These are phyloP conservation scores for Magallana angulata DNA, from an alignment of 1,140 invertebrate species.

Conservation along the genomic window DNA sequence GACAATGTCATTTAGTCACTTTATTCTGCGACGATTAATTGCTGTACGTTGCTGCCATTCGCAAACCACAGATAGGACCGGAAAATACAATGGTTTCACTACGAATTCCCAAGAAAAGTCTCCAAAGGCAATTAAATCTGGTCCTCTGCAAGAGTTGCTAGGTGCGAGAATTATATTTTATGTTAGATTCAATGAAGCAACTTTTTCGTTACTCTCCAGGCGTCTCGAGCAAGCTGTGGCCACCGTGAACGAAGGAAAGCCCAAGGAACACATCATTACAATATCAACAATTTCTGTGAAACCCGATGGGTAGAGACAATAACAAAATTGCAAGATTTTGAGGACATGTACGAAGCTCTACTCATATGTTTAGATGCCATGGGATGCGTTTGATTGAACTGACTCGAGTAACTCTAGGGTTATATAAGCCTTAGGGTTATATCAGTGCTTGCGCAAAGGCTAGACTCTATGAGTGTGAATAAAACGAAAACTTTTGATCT, in stretches of 20 bases:
- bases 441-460: too few relatives aligned
- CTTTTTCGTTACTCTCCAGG: constrained; percentile 53
- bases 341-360: constrained; percentile 50
- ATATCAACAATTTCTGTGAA: constrained; percentile 49
- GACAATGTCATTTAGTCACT: constrained; percentile 50
- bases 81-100: constrained; percentile 49
- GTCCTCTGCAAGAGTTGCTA: constrained; percentile 55
- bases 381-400: too few relatives aligned
- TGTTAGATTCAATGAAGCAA: constrained; percentile 48
- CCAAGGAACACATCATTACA: background rate
- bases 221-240: constrained; percentile 30
- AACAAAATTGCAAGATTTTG: constrained; percentile 49
- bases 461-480: too few relatives aligned
- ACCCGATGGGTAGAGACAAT: constrained; percentile 55
- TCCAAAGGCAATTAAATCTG: constrained; percentile 52
- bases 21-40: constrained; percentile 11
- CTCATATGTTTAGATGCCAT: constrained; percentile 43
- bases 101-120: constrained; percentile 40
- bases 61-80: constrained; percentile 56
- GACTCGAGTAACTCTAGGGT: too few relatives aligned
- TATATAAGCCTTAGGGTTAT: too few relatives aligned
- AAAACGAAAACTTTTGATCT: too few relatives aligned
- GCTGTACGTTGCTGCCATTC: constrained; percentile 49
- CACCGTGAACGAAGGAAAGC: background rate
- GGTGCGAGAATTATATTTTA: constrained; percentile 50